These are phyloP conservation scores for Berghia stephanieae DNA, from an alignment of 1,140 invertebrate genomes.

Conservation along the genomic window DNA sequence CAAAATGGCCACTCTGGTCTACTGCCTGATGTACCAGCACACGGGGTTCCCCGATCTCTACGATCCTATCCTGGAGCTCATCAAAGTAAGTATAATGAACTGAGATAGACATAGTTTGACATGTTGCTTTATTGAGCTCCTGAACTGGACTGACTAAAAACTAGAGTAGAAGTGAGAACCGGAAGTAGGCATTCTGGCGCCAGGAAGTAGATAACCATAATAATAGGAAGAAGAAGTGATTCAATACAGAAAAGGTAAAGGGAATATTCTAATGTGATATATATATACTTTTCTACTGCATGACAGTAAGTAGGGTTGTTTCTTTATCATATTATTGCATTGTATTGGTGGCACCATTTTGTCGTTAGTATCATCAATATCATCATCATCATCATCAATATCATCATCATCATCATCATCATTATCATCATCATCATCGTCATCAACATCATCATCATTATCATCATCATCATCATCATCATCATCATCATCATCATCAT, in stretches of 20 bases:
- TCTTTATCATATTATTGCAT: too few relatives aligned
- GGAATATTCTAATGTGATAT: too few relatives aligned
- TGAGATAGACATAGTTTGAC: too few relatives aligned
- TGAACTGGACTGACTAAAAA: too few relatives aligned
- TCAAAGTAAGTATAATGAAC: constrained; percentile 52
- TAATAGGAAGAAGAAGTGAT: too few relatives aligned
- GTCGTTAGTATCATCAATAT: too few relatives aligned
- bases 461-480: constrained; percentile 17
- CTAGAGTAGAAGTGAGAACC: too few relatives aligned
- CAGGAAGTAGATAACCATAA: too few relatives aligned
- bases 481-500: constrained; percentile 27
- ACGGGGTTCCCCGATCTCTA: constrained; percentile 65
- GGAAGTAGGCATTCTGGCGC: too few relatives aligned
- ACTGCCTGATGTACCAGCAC: constrained; percentile 60
- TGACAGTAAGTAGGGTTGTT: background rate
- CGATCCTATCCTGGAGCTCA: constrained; percentile 56
- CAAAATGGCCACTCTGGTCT: constrained; percentile 52
- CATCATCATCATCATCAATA: constrained; percentile 14
- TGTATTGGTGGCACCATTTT: too few relatives aligned
- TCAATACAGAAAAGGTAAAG: too few relatives aligned
- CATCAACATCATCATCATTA: background rate
- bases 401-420: constrained; percentile 20
- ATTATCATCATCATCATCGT: constrained; percentile 18
- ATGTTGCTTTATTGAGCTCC: too few relatives aligned
- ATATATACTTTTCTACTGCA: background rate